phyloP scores from a whole-genome alignment of 2,113 vertebrate species.

The Pachyramphus minor region DNA sequence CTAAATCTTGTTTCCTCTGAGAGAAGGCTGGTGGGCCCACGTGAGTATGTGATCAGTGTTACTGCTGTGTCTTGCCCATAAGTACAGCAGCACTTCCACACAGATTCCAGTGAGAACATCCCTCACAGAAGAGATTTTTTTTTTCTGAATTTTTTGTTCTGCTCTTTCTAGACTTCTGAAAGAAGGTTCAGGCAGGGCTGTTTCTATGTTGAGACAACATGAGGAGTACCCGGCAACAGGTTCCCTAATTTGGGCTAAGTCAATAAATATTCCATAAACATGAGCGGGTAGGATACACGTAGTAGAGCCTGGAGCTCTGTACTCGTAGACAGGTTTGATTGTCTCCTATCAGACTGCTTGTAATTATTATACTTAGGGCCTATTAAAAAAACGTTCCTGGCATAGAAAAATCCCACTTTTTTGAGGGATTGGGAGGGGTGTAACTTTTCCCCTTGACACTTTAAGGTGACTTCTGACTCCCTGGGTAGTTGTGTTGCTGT shows the following conservation, averaged over 20 bases:
- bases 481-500: background rate
- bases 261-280: background rate
- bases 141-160: background rate
- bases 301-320: background rate
- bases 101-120: background rate
- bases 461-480: background rate
- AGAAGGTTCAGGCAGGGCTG: background rate
- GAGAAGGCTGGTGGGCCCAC: background rate
- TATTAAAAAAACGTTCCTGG: background rate
- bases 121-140: background rate
- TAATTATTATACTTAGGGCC: background rate
- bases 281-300: fast-evolving
- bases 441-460: background rate
- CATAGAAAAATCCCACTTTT: background rate
- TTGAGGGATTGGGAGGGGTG: background rate
- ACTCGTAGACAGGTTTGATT: background rate
- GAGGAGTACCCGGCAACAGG: background rate
- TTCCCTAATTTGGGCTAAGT: background rate
- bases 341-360: background rate
- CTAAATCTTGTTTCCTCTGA: background rate
- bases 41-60: background rate
- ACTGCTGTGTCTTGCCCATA: fast-evolving
- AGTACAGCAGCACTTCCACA: fast-evolving
- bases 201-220: background rate
- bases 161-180: background rate